A percentile compares a stretch with the other conserved stretches of the same genome.
Evolutionary conservation across 2,113 vertebrate species (phyloP).

Genomic region (Diadophis punctatus): DNA sequence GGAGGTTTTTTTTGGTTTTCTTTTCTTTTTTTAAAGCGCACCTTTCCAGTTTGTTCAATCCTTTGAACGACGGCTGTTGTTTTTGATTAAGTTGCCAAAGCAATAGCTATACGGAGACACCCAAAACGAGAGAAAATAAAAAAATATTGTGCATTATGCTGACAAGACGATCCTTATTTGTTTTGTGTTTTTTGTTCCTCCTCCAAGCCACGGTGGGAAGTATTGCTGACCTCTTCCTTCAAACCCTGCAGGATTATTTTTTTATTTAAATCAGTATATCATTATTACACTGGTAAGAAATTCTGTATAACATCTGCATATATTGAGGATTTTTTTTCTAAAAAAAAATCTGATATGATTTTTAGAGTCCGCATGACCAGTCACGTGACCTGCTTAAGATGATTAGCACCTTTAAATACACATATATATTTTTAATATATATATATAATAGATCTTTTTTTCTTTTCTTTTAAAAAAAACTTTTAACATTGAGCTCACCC

Average conservation of each 20-base stretch:
- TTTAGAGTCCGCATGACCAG: conserved; percentile 99
- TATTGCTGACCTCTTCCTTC: conserved; percentile 94
- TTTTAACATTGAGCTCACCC: conserved; percentile 75
- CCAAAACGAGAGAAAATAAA: conserved; percentile 54
- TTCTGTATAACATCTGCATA: conserved; percentile 99
- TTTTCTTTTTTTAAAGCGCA: conserved; percentile 59
- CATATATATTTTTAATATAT: conserved; percentile 74
- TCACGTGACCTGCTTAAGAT: conserved; percentile 96
- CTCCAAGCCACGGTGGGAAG: conserved; percentile 88
- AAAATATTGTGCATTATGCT: conserved; percentile 74
- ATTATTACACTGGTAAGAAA: conserved; percentile 96
- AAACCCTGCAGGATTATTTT: conserved; percentile 91
- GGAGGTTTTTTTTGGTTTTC: conserved; percentile 36
- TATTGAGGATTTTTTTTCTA: conserved; percentile 87
- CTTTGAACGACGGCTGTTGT: conserved; percentile 51
- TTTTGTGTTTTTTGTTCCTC: conserved; percentile 51
- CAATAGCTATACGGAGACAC: conserved; percentile 70
- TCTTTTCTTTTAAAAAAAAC: conserved; percentile 59
- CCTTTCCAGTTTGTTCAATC: conserved; percentile 69
- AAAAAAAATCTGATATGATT: conserved; percentile 93
- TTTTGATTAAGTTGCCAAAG: conserved; percentile 40
- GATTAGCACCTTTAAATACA: conserved; percentile 97
- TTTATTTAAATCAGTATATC: conserved; percentile 78
- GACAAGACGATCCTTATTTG: conserved; percentile 76
- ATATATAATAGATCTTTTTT: conserved; percentile 79